Percentiles rank a stretch among this genome's conserved stretches.
phyloP scores from a whole-genome alignment of 1,140 invertebrate genomes.

The Saccostrea cuccullata region DNA sequence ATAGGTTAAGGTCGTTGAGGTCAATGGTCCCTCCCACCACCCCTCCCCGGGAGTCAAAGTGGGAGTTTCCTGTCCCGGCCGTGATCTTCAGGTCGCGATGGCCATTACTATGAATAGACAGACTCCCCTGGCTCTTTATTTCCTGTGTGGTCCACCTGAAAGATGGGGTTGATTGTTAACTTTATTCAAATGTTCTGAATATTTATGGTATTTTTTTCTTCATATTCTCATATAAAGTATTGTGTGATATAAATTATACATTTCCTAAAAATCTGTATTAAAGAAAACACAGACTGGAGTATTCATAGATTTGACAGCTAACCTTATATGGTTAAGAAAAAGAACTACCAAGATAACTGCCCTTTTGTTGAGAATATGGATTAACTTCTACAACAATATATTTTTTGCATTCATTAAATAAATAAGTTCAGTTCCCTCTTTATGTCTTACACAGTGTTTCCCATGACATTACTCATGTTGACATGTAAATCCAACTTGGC shows the following conservation, averaged over 20 bases:
- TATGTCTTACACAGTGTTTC: constrained; percentile 89
- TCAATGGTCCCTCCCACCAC: constrained; percentile 97
- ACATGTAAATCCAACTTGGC: constrained; percentile 96
- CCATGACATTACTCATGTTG: constrained; percentile 99
- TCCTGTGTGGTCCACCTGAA: constrained; percentile 92
- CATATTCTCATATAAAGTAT: too few species aligned
- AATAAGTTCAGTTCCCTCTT: neutral
- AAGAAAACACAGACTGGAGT: too few species aligned
- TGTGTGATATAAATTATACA: too few species aligned
- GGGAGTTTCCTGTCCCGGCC: constrained; percentile 91
- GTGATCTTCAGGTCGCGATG: constrained; percentile 96
- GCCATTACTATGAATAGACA: constrained; percentile 95
- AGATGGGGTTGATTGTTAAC: neutral
- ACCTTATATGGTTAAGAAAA: too few species aligned
- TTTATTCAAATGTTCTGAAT: too few species aligned
- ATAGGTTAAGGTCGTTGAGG: constrained; percentile 85
- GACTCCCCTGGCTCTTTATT: constrained; percentile 91
- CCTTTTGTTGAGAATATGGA: too few species aligned
- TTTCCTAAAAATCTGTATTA: too few species aligned
- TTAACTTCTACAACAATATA: too few species aligned
- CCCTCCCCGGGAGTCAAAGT: constrained; percentile 95
- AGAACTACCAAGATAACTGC: too few species aligned
- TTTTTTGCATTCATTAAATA: too few species aligned
- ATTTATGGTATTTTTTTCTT: too few species aligned
- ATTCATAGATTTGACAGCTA: too few species aligned